Percentiles rank a stretch among this genome's conserved stretches.
Conservation (phyloP, 2,888 invertebrate genomes). For the Melanotus villosus region DNA sequence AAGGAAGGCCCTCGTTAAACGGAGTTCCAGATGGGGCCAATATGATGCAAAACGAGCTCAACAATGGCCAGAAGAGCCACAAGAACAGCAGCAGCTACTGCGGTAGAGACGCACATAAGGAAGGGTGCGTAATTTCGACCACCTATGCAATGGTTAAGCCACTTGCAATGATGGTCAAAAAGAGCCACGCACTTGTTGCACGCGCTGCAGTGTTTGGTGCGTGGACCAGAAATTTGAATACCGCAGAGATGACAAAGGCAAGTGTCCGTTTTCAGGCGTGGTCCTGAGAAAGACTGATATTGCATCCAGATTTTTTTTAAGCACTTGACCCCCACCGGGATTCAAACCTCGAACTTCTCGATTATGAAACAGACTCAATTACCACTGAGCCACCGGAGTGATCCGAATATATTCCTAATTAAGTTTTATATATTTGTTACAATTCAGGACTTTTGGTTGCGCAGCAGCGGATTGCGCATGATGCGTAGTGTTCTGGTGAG, state of each 20-base stretch:
- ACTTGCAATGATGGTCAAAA: constrained; percentile 99
- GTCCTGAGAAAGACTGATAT: no score
- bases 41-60: constrained; percentile 78
- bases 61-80: constrained; percentile 80
- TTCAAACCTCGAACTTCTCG: no score
- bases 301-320: no score
- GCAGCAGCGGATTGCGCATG: no score
- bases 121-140: constrained; percentile 90
- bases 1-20: constrained; percentile 44
- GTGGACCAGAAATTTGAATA: constrained; percentile 76
- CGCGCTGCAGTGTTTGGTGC: constrained; percentile 95
- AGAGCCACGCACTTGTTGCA: constrained; percentile 97
- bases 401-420: no score
- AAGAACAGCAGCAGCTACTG: constrained; percentile 79
- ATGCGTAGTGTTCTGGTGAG: no score
- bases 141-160: constrained; percentile 98
- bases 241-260: constrained; percentile 94
- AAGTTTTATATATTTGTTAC: no score
- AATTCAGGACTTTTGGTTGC: no score
- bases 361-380: no score
- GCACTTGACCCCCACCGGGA: no score
- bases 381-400: no score
- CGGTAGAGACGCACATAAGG: constrained; percentile 84
- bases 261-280: no score
- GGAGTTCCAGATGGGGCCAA: constrained; percentile 72